Conservation (phyloP, 1,140 invertebrate species). For the Monomorium pharaonis region DNA sequence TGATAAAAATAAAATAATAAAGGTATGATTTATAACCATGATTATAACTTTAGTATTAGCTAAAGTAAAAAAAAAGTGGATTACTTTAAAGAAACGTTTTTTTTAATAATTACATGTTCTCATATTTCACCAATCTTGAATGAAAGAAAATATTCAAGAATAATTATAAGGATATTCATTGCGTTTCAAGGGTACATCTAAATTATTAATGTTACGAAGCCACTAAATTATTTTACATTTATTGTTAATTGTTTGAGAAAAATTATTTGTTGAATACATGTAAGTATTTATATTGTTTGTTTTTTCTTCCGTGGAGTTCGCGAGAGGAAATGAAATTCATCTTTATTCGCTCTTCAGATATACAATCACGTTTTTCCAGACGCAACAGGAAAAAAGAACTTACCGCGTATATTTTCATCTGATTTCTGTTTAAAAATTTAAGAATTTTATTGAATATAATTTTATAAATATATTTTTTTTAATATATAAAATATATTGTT, state of each 20-base stretch:
- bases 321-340: slow-evolving; percentile 71
- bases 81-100: background rate
- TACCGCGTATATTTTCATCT: background rate
- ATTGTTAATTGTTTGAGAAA: slow-evolving; percentile 39
- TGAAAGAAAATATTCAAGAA: background rate
- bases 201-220: slow-evolving; percentile 22
- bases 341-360: slow-evolving; percentile 64
- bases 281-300: slow-evolving; percentile 41
- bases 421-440: background rate
- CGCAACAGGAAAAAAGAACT: slow-evolving; percentile 51
- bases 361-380: slow-evolving; percentile 63
- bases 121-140: background rate
- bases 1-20: no score
- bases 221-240: slow-evolving; percentile 19
- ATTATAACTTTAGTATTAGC: background rate
- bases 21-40: no score
- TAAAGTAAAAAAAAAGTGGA: background rate
- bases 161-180: background rate
- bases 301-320: slow-evolving; percentile 54
- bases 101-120: background rate
- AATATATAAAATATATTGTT: no score
- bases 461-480: no score
- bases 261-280: slow-evolving; percentile 51
- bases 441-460: no score
- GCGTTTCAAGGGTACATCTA: background rate